Evolutionary conservation across 2,888 invertebrate genomes (phyloP), one percentile per base, ranked within the genome.

Genomic region (Metalampra italica): DNA sequence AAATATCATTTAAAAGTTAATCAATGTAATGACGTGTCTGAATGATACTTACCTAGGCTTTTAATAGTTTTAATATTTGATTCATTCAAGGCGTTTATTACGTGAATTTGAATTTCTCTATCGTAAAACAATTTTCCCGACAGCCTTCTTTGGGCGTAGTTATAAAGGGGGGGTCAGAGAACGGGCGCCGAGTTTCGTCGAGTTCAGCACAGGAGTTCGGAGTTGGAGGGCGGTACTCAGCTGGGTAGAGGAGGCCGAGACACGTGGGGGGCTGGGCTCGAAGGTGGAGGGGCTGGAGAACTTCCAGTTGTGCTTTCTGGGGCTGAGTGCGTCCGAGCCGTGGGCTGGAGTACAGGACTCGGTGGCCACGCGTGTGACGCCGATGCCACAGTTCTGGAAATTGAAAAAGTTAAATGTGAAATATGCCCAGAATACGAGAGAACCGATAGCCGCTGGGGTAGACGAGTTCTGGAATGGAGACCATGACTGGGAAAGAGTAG

Each of bases 331-430:
- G 94, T 93, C 66, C 94, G 90, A 63, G 92, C 92, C 60, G 93
- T 91, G 51, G 94, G 92, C 64, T 95, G 94, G 66, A 95, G 89
- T 60, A 95, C 92, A 57, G 94, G 93, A 76, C 95, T 94, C 54
- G 93, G 93, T 57, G 95, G 95, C 95, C 95, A 95, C 53, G 94
- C 94, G 74, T 94, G 94, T 59, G 93, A 91, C 49, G 73, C 85
- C 59, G 93, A 90, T 57, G 92, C 92, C 53, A 92, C 82, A 66
- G 92, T 91, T 62, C 92, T 91, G 74, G 68, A 91, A 79, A 3
- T 3, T 37, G 1, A 32, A 14, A 40, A 32, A 38, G 45, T 14
- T 43, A 30, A 32, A 37, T 34, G 30, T 44, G 13, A 30, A 0
- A n/a, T n/a, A n/a, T n/a, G n/a, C n/a, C n/a, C n/a, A n/a, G n/a